Base-by-base conservation (phyloP, 2,797 vertebrate genomes). In the Poecilia gillii region DNA sequence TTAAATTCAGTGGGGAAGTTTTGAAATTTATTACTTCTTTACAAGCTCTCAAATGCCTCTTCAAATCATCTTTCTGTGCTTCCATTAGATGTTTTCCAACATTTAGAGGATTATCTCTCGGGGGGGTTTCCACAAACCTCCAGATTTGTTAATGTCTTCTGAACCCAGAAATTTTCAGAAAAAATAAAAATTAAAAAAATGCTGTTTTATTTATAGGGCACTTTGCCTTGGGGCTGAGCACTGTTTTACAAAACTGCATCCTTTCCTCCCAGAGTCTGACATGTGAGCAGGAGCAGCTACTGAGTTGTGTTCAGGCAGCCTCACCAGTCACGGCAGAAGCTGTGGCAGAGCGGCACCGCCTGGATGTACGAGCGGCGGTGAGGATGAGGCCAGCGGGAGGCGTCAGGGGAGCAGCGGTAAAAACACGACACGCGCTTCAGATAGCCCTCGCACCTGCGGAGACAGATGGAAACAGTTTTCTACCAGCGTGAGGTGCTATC, bases 301-400 rank as follows among this genome's bases (percentile, higher is more conserved):
- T 43, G 84, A 72, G 74, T 70, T 73, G 62, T 39, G 73, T 70
- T 71, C 75, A n/a, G 83, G 72, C 76, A 79, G 73, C 45, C 93
- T 93, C 84, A 98, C 97, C 97, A 98, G 78, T 95, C 91, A 73
- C 95, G 92, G 88, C 97, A 98, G 95, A 98, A 96, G 90, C 95
- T 95, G 43, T 91, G 85, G 89, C 97, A 98, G 72, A 98, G 95
- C 0, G 96, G 96, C 83, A 96, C 95, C 0, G 93, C 95, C 86
- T 94, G 94, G 88, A 96, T 92, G 87, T 91, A 91, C 0, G 94
- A 91, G 90, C 85, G 85, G 16, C 83, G 90, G 6, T 88, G 90
- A 14, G 94, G 94, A 77, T 93, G 95, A 76, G 95, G 91, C 95
- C 95, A 97, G 72, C 92, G 95, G 0, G 93, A 94, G 0, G 95